These are phyloP conservation scores for Phoebastria nigripes DNA, from an alignment of 2,797 vertebrate species.

Conservation along the genomic window DNA sequence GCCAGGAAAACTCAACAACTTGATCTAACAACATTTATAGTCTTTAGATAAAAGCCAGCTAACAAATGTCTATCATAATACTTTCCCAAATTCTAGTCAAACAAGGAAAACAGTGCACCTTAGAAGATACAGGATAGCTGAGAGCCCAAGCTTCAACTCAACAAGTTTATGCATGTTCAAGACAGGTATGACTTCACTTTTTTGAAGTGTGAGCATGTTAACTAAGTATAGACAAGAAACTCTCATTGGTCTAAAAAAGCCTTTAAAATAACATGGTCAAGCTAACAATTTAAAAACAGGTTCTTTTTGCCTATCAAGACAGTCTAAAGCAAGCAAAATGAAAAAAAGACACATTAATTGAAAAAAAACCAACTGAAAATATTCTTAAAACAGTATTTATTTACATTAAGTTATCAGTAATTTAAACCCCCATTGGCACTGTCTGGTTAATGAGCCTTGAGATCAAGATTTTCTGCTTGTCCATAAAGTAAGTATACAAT, in stretches of 20 bases:
- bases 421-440: neutral
- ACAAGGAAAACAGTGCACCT: neutral
- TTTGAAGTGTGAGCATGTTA: neutral
- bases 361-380: neutral
- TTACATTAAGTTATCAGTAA: neutral
- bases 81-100: neutral
- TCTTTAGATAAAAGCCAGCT: neutral
- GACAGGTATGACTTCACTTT: neutral
- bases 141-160: neutral
- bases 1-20: neutral
- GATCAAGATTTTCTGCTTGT: conserved; percentile 10
- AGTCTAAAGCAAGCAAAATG: neutral
- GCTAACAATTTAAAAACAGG: neutral
- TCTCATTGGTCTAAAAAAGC: neutral
- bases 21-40: neutral
- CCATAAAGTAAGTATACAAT: neutral
- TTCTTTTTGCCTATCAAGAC: neutral
- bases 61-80: neutral
- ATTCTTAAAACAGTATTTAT: neutral
- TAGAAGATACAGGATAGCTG: neutral
- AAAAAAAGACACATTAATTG: neutral
- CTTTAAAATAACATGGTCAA: neutral
- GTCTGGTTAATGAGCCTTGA: neutral
- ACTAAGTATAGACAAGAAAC: neutral
- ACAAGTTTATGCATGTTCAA: conserved; percentile 10